Base-by-base conservation (phyloP, 2,113 vertebrate species). In the Menidia beryllina region DNA sequence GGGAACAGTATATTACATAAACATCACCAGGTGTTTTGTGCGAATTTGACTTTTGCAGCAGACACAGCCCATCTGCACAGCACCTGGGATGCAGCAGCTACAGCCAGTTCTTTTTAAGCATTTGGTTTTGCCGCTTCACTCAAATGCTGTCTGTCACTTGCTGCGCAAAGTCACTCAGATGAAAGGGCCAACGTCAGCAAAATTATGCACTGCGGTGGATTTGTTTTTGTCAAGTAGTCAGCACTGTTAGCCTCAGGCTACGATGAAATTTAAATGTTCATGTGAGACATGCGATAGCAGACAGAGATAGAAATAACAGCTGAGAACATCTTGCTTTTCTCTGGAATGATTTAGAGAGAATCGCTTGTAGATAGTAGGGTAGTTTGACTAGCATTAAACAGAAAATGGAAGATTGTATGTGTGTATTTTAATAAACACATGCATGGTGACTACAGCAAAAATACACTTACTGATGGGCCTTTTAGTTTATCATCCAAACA, bases 51-150 rank as follows among this genome's bases (percentile, higher is more conserved):
- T 53, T 63, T 34, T 51, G 41, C 39, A 60, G 55, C 12, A 34
- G 62, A 21, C 34, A 11, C 49, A 21, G 7, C 26, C 51, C 5
- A 41, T 68, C 17, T 53, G 60, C 55, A 21, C 39, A 43, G 15
- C 2, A 24, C 34, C 47, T 36, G 39, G 48, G 23, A 47, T 27
- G 0, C 20, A 21, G 34, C 14, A 23, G n/a, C 49, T 64, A 48
- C 38, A 62, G 26, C 48, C 56, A 45, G 47, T 60, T 34, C 0
- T 69, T 43, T 76, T 58, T 76, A 24, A 26, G 43, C 45, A 60
- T 61, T 20, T 62, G 23, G 2, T 51, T n/a, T 43, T 13, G 26
- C 50, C 41, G 67, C 68, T 75, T 61, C 56, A 65, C 59, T 66
- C 59, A 34, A 51, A 19, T 45, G 36, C 20, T 69, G 50, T 62